Base-by-base conservation (phyloP, 2,888 invertebrate species). In the Drosophila bunnanda region DNA sequence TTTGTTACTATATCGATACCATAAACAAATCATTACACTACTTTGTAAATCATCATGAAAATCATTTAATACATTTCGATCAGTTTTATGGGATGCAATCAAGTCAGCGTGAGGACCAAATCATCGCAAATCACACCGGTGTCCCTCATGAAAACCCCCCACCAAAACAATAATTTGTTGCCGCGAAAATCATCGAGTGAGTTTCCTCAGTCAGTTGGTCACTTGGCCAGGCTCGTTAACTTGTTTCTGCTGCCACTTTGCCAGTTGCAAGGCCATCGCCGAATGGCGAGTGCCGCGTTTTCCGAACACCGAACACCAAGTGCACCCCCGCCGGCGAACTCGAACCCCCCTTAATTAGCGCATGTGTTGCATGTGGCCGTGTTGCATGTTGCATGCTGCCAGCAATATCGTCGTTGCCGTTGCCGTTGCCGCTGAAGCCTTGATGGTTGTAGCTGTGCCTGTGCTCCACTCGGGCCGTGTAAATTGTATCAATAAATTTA, bases 401-500 rank as follows among this genome's bases (percentile, higher is more conserved):
- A 62, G 62, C 70, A 44, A 62, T 54, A 57, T 68, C 28, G 39
- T 43, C 20, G 62, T 32, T 57, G 58, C 36, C 48, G 59, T 41
- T 61, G 48, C 41, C 20, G 44, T 32, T 36, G 43, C 43, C 22
- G 41, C 13, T 41, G 7, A 20, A 20, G 39, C 32, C 30, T 39
- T 15, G 38, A n/a, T 43, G 46, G 38, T 1, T 39, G 20, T 58
- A 25, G 53, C 36, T 30, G 36, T 36, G 38, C 32, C 28, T n/a
- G 36, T 62, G 80, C 55, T 53, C 75, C 70, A 65, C 62, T 75
- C 70, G 43, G 41, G 25, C 70, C 76, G 66, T 80, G 75, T 78
- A 85, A 85, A 85, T 87, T 82, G 85, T 83, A 87, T 85, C 83
- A 88, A 89, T 87, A 87, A 89, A 89, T 88, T 88, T 88, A 87